These are phyloP conservation scores for Drosophila parabipectinata DNA, from an alignment of 1,140 invertebrate genomes.

Conservation along the genomic window DNA sequence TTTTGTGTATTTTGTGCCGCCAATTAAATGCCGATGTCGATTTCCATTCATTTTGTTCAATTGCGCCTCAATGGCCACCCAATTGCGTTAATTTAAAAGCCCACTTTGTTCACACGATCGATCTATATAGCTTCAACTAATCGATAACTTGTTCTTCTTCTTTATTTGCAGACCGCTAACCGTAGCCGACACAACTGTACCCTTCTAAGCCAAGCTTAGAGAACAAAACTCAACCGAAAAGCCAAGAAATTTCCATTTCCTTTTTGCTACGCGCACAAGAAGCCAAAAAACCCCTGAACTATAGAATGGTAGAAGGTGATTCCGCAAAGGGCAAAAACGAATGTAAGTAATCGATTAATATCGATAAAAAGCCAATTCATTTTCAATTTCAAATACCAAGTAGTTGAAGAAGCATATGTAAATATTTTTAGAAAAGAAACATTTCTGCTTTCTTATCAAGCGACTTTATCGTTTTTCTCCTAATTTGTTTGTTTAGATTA, in stretches of 20 bases:
- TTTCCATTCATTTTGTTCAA: slow-evolving; percentile 59
- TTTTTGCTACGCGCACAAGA: slow-evolving; percentile 81
- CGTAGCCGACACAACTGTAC: slow-evolving; percentile 48
- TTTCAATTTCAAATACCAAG: no score
- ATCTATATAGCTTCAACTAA: background rate
- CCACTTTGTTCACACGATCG: slow-evolving; percentile 35
- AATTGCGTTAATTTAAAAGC: slow-evolving; percentile 61
- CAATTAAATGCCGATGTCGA: slow-evolving; percentile 44
- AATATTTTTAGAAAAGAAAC: no score
- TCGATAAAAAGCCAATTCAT: background rate
- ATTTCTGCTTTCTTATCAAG: background rate
- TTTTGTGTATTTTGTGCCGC: slow-evolving; percentile 35
- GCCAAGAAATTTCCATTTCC: slow-evolving; percentile 34
- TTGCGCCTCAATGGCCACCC: slow-evolving; percentile 55
- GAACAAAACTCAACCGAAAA: slow-evolving; percentile 25
- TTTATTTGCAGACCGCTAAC: slow-evolving; percentile 60
- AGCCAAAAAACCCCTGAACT: slow-evolving; percentile 84
- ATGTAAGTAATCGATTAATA: slow-evolving; percentile 85
- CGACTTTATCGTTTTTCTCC: background rate
- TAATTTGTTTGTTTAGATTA: no score
- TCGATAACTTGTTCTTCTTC: slow-evolving; percentile 7
- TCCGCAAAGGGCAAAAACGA: slow-evolving; percentile 89
- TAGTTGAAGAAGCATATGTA: no score
- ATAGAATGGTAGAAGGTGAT: slow-evolving; percentile 93
- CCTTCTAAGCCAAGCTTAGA: slow-evolving; percentile 59